These are phyloP conservation scores for Macrotrachela quadricornifera DNA, from an alignment of 1,140 invertebrate species.

Conservation along the genomic window DNA sequence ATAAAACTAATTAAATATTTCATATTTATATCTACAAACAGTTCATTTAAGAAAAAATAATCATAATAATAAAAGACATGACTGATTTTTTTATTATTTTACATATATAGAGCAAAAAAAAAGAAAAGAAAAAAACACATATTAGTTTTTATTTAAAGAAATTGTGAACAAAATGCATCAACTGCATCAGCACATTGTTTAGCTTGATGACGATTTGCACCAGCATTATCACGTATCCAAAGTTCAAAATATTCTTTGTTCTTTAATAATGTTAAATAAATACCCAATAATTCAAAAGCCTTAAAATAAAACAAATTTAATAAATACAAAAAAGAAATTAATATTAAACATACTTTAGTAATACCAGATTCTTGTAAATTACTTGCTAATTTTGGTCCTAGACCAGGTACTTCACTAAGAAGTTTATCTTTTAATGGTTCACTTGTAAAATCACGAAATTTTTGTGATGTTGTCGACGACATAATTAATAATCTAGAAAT, in stretches of 20 bases:
- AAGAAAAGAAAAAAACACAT: too few relatives aligned
- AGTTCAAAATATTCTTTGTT: constrained; percentile 82
- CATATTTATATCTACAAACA: too few relatives aligned
- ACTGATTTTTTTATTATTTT: too few relatives aligned
- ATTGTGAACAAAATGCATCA: too few relatives aligned
- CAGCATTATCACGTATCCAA: constrained; percentile 69
- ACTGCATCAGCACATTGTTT: too few relatives aligned
- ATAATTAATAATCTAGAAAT: too few relatives aligned
- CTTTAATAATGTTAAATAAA: constrained; percentile 84
- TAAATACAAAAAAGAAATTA: neutral
- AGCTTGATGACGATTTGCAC: constrained; percentile 6
- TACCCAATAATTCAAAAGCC: constrained; percentile 87
- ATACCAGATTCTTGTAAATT: constrained; percentile 22
- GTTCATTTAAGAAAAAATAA: too few relatives aligned
- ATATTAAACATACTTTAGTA: constrained; percentile 21
- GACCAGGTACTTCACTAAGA: constrained; percentile 28
- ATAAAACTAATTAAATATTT: too few relatives aligned
- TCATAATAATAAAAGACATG: too few relatives aligned
- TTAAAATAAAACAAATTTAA: too few relatives aligned
- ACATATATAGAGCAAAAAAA: too few relatives aligned
- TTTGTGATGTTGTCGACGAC: constrained; percentile 16
- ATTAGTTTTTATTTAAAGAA: too few relatives aligned
- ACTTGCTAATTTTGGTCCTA: constrained; percentile 24
- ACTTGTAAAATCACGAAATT: constrained; percentile 28
- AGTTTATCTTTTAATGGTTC: constrained; percentile 32